A percentile compares a stretch with the other conserved stretches of the same genome.
These are phyloP conservation scores for Pseudomugil gertrudae DNA, from an alignment of 2,797 vertebrate species.

Conservation along the genomic window DNA sequence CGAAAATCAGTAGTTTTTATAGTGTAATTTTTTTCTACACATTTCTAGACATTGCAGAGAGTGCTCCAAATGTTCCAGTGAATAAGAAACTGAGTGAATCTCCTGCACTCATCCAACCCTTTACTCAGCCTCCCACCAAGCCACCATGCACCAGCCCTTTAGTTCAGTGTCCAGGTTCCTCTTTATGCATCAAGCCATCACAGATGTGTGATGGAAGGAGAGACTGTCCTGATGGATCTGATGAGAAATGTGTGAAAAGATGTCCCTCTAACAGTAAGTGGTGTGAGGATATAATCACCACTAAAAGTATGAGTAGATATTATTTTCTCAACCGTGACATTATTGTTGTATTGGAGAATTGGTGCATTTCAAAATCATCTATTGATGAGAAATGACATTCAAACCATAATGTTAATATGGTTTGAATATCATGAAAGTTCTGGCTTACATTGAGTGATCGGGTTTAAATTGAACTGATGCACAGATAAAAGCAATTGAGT, in stretches of 20 bases:
- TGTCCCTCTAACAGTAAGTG: slow-evolving; percentile 79
- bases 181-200: slow-evolving; percentile 72
- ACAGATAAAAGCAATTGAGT: too few relatives aligned
- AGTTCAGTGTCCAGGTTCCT: slow-evolving; percentile 77
- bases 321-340: too few relatives aligned
- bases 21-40: too few relatives aligned
- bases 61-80: not conserved
- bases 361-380: too few relatives aligned
- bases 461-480: too few relatives aligned
- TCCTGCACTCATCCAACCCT: rapidly evolving
- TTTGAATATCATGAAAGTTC: too few relatives aligned
- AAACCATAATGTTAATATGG: too few relatives aligned
- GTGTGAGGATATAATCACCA: not conserved
- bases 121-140: slow-evolving; percentile 19
- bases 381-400: too few relatives aligned
- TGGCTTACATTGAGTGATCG: too few relatives aligned
- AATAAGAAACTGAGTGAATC: not conserved
- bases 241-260: slow-evolving; percentile 80
- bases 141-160: slow-evolving; percentile 72
- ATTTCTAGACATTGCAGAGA: not conserved
- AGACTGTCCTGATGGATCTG: slow-evolving; percentile 86
- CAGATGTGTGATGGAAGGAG: slow-evolving; percentile 84
- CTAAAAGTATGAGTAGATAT: too few relatives aligned
- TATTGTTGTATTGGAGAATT: too few relatives aligned
- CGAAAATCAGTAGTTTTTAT: too few relatives aligned